Base-by-base conservation (phyloP, 1,140 invertebrate species). In the Megalopta genalis region DNA sequence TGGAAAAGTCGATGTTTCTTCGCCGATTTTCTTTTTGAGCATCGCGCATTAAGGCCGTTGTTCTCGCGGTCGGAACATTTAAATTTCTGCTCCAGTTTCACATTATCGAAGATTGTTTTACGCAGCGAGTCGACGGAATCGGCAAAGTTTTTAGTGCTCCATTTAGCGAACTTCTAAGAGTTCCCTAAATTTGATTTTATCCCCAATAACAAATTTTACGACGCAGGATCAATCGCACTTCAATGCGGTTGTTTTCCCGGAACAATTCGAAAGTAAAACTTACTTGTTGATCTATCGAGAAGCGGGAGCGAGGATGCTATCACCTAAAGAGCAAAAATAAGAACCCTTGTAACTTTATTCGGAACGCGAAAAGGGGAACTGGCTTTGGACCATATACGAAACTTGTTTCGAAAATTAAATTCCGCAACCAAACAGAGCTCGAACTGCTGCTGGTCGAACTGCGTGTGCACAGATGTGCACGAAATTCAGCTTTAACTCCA, bases 401-500 rank as follows among this genome's bases (percentile, higher is more conserved):
- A 46, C 42, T 46, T 46, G 14, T 3, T 14, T 46, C 10, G 42
- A 46, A 46, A 46, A 9, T 21, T 37, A 32, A 39, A 21, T 25
- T 25, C 23, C 14, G 6, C 21, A n/a, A 14, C 65, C 25, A 62
- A 77, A 62, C 27, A 57, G 67, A 65, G 14, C 46, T 3, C n/a
- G 27, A 18, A 12, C 23, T 21, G 62, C 12, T 18, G 10, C 10
- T 14, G 10, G 42, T 32, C 32, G 32, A 32, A 32, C 32, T 16
- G 62, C 3, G 52, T 14, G 25, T n/a, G 57, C 23, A 46, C 67
- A 27, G 7, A 52, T 42, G 5, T 39, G 67, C 49, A 25, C 49
- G 18, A 52, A 52, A 52, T 52, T 27, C 27, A 37, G 80, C 46
- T 77, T 83, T 80, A 83, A 75, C 71, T 70, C 54, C 63, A n/a